phyloP scores from a whole-genome alignment of 2,113 vertebrate species.

The Pelmatolapia mariae region DNA sequence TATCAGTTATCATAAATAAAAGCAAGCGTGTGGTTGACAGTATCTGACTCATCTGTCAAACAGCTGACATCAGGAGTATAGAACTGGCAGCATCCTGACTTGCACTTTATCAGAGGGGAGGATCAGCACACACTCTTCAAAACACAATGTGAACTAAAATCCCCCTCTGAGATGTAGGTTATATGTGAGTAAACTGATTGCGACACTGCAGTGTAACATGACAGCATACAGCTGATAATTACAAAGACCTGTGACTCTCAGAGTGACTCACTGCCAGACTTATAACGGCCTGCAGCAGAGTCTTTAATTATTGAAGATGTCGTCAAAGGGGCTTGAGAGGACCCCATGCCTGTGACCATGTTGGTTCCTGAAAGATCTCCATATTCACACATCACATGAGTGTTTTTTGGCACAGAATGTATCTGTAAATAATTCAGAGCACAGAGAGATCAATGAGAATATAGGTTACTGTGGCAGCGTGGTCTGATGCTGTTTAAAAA shows the following conservation, averaged over 20 bases:
- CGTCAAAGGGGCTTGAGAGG: neutral
- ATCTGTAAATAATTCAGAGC: neutral
- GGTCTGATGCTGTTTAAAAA: neutral
- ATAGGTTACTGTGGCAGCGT: neutral
- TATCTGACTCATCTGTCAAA: neutral
- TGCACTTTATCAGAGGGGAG: neutral
- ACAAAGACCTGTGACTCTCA: neutral
- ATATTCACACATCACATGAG: neutral
- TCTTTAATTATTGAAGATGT: neutral
- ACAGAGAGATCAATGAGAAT: neutral
- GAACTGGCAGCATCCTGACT: neutral
- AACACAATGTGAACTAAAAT: neutral
- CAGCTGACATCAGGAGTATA: neutral
- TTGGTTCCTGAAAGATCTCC: neutral
- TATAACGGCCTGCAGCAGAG: neutral
- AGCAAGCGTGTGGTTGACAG: neutral
- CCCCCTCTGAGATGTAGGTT: rapidly evolving
- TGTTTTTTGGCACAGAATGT: neutral
- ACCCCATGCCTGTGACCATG: neutral
- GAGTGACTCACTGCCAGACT: neutral
- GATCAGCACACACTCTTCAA: neutral
- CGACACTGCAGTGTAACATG: neutral
- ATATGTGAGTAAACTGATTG: neutral
- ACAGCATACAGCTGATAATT: neutral
- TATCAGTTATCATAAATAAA: neutral